Evolutionary conservation across 2,113 vertebrate genomes (phyloP).

Genomic region (Castor canadensis): DNA sequence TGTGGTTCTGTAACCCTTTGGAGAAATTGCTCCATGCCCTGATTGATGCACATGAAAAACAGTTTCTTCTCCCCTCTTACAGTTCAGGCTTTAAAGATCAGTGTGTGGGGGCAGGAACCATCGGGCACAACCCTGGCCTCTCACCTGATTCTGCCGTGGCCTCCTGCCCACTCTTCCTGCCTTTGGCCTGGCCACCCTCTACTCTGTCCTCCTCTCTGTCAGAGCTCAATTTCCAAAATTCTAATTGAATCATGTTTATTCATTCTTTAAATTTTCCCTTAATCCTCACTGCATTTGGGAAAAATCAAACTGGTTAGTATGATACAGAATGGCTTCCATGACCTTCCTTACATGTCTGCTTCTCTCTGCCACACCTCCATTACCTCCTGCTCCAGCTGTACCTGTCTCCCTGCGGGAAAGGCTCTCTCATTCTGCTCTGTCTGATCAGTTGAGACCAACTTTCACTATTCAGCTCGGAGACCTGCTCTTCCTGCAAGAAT

Average conservation of each 20-base stretch:
- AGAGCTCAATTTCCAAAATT: neutral
- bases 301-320: neutral
- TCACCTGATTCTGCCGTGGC: neutral
- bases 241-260: neutral
- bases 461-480: neutral
- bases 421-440: neutral
- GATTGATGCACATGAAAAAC: neutral
- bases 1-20: neutral
- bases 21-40: neutral
- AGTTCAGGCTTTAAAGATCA: neutral
- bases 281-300: neutral
- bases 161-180: neutral
- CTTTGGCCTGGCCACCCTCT: neutral
- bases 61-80: neutral
- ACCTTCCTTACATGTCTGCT: neutral
- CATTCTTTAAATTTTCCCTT: neutral
- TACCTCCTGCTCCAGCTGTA: neutral
- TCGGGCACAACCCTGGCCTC: neutral
- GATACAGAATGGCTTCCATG: neutral
- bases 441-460: neutral
- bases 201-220: neutral
- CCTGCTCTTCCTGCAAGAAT: neutral
- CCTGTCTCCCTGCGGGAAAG: neutral
- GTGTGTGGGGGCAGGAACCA: neutral
- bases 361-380: neutral